These are phyloP conservation scores for Monochamus alternatus DNA, from an alignment of 2,888 invertebrate genomes.

Conservation along the genomic window DNA sequence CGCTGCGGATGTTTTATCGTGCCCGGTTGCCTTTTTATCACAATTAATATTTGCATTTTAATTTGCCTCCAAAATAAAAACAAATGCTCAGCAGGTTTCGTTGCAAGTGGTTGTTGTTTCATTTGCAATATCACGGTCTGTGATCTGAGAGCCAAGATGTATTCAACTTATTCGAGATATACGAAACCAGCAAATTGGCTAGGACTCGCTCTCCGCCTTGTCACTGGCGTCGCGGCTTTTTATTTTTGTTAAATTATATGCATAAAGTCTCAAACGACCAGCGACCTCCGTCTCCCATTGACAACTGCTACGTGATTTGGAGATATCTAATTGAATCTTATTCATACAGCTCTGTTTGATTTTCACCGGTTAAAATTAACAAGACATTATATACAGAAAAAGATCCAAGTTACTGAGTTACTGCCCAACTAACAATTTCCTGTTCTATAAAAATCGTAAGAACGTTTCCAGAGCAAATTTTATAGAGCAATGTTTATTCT, in stretches of 20 bases:
- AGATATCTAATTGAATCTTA: not conserved
- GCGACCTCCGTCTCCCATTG: not conserved
- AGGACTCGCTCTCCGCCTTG: conserved; percentile 50
- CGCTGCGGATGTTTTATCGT: conserved; percentile 33
- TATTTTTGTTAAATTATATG: conserved; percentile 25
- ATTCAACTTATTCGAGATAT: conserved; percentile 61
- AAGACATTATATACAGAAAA: too few species aligned
- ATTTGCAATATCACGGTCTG: conserved; percentile 59
- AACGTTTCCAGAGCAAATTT: too few species aligned
- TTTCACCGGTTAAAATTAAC: not conserved
- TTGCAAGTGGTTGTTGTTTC: conserved; percentile 53
- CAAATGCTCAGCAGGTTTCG: conserved; percentile 55
- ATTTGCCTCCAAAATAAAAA: conserved; percentile 49
- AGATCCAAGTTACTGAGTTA: too few species aligned
- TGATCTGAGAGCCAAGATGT: conserved; percentile 57
- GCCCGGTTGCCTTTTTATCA: conserved; percentile 40
- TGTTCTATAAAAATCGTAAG: too few species aligned
- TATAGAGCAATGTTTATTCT: too few species aligned
- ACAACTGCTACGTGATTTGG: not conserved
- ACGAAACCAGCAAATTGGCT: conserved; percentile 59
- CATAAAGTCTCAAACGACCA: conserved; percentile 3
- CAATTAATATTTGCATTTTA: conserved; percentile 58
- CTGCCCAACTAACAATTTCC: too few species aligned
- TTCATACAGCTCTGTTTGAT: not conserved
- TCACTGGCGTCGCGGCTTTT: conserved; percentile 37